Base-by-base conservation (phyloP, 2,113 vertebrate genomes). In the Strix uralensis region DNA sequence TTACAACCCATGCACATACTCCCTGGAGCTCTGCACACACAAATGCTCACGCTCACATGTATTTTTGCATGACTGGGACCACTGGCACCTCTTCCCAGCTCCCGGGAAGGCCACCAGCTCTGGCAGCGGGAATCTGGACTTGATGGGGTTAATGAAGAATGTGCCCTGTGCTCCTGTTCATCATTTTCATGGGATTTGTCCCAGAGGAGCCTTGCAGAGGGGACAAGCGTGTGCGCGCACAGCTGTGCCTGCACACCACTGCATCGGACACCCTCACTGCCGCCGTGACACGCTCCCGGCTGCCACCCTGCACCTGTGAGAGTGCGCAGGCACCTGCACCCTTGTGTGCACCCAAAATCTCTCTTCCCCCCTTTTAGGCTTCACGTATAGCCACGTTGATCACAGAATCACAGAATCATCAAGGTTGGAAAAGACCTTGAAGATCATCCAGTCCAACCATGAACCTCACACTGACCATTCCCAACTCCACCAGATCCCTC, bases 31-130 rank as follows among this genome's bases (percentile, higher is more conserved):
- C 20, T 6, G 25, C 42, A 4, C 40, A 14, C 54, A 4, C 51
- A 9, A 7, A 2, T 3, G 9, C 14, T 4, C 30, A 3, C n/a
- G 5, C 10, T 26, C 34, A 38, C 5, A 2, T 7, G 1, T 12
- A 21, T 47, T 47, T 51, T 52, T 63, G 46, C 46, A 40, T 20
- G 8, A 32, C 8, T 8, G 52, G 52, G 22, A 25, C 22, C 42
- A 5, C 19, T 1, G 25, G n/a, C 69, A 47, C 20, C 46, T 21
- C 46, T 47, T 47, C 46, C 46, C 46, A 47, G 46, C 46, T 47
- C 46, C 18, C 20, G 2, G 16, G 44, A 46, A 46, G 44, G 44
- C 46, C 10, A 21, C 20, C 9, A 4, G 49, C 36, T 40, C 69
- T 9, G 36, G 27, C 36, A 18, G 70, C 13, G 36, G 8, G 12